Evolutionary conservation across 2,888 invertebrate genomes (phyloP), one percentile per base, ranked within the genome.

Genomic region (Punctoribates punctum): DNA sequence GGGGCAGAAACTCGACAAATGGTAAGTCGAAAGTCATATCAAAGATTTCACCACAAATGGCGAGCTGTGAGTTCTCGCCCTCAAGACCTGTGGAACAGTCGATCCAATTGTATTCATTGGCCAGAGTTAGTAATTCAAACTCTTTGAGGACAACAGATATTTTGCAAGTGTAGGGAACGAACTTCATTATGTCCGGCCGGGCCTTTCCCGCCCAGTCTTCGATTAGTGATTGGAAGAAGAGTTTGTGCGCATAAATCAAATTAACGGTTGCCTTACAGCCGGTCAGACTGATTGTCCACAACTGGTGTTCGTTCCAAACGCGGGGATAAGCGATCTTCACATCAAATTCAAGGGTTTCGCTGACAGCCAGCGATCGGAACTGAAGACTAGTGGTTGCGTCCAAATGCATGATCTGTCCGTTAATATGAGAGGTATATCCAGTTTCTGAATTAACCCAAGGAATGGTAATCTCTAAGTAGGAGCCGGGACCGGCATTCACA

Each of bases 91-190:
- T 95, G 75, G 95, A 94, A 82, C 97, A 97, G 85, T 99, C 98
- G 80, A 99, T 92, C 99, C 98, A 99, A 85, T 99, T 99, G 84
- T 93, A 93, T 83, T 98, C 94, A 85, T 98, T 99, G 82, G 94
- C 91, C 20, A 94, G 86, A 60, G 95, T 93, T 0, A 97, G 88
- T 20, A 99, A 87, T 85, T 99, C 96, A 85, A 97, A 96, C 84
- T 97, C 95, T 84, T 97, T 96, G 27, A 96, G 85, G 11, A 93
- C 87, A 78, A 98, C 86, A 78, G 91, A 92, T 82, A 99, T 92
- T 83, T 93, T 91, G 91, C 96, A 97, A 0, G 95, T 95, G 84
- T 96, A 99, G 1, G 99, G 99, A 75, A 98, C 91, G 85, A 98
- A 99, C 82, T 92, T 91, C 76, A 94, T 87, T 75, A 99, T 88